These are phyloP conservation scores for Ammodytes marinus DNA, from an alignment of 2,113 vertebrate genomes.

Conservation along the genomic window DNA sequence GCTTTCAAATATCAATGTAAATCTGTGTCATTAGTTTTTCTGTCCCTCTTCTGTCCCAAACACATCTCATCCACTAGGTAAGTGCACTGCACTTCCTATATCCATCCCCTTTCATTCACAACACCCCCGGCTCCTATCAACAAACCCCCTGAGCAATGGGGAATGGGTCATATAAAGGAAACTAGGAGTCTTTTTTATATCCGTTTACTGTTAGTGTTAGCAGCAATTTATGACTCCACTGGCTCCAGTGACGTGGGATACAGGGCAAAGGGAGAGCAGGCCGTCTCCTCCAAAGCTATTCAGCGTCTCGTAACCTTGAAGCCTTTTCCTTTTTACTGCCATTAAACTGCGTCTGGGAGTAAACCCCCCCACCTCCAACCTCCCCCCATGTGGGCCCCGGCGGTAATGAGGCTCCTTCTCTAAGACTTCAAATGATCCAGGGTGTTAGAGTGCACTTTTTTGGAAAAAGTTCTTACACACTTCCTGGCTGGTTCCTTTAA, in stretches of 20 bases:
- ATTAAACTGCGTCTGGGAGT: slow-evolving; percentile 78
- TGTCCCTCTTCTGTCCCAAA: background rate
- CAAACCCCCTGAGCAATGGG: slow-evolving; percentile 68
- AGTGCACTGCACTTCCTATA: slow-evolving; percentile 21
- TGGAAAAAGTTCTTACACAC: slow-evolving; percentile 46
- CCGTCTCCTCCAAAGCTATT: slow-evolving; percentile 76
- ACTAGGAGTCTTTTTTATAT: slow-evolving; percentile 80
- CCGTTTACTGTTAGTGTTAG: slow-evolving; percentile 83
- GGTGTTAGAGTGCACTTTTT: slow-evolving; percentile 60
- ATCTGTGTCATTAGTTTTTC: no score
- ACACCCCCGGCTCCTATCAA: slow-evolving; percentile 63
- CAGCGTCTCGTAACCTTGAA: slow-evolving; percentile 78
- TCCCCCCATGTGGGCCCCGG: slow-evolving; percentile 48
- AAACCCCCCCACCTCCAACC: slow-evolving; percentile 16
- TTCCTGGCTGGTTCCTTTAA: slow-evolving; percentile 62
- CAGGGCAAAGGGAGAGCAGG: slow-evolving; percentile 64
- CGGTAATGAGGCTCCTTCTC: slow-evolving; percentile 78
- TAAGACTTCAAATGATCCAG: slow-evolving; percentile 75
- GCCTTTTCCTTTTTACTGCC: slow-evolving; percentile 79
- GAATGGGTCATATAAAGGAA: slow-evolving; percentile 79
- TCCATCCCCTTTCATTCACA: slow-evolving; percentile 35
- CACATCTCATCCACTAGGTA: background rate
- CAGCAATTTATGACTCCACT: slow-evolving; percentile 81
- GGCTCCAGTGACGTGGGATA: slow-evolving; percentile 81
- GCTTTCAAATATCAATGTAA: no score